Evolutionary conservation across 2,113 vertebrate species (phyloP).

Genomic region (Lycaon pictus): DNA sequence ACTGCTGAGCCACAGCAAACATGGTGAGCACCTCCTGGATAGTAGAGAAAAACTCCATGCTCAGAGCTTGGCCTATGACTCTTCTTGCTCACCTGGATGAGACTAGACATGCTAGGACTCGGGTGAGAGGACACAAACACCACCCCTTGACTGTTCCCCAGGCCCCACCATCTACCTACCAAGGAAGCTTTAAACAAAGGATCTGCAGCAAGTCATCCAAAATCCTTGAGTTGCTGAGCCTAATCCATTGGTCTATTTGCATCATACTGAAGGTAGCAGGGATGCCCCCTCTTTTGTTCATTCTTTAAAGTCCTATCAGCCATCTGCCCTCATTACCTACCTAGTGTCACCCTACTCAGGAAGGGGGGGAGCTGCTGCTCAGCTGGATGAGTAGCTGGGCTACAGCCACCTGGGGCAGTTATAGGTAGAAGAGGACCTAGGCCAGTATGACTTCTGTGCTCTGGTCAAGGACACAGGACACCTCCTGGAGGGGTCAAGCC

Average conservation of each 20-base stretch:
- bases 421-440: constrained; percentile 84
- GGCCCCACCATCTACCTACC: neutral
- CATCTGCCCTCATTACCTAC: neutral
- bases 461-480: constrained; percentile 87
- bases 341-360: neutral
- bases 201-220: neutral
- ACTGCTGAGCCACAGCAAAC: constrained; percentile 87
- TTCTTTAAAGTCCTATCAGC: neutral
- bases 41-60: constrained; percentile 89
- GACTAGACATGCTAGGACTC: neutral
- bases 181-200: neutral
- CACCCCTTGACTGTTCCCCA: neutral
- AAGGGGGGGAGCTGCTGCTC: constrained; percentile 12
- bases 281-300: neutral
- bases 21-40: constrained; percentile 91
- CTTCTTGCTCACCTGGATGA: constrained; percentile 85
- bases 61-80: constrained; percentile 89
- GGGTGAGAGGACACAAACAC: neutral
- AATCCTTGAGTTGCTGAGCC: neutral
- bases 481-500: constrained; percentile 85
- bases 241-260: neutral
- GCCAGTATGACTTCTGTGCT: constrained; percentile 89
- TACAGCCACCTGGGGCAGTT: constrained; percentile 80
- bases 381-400: constrained; percentile 88
- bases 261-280: neutral